A percentile compares a stretch with the other conserved stretches of the same genome.
Evolutionary conservation across 1,140 invertebrate genomes (phyloP).

Genomic region (Scaptomyza pallida): DNA sequence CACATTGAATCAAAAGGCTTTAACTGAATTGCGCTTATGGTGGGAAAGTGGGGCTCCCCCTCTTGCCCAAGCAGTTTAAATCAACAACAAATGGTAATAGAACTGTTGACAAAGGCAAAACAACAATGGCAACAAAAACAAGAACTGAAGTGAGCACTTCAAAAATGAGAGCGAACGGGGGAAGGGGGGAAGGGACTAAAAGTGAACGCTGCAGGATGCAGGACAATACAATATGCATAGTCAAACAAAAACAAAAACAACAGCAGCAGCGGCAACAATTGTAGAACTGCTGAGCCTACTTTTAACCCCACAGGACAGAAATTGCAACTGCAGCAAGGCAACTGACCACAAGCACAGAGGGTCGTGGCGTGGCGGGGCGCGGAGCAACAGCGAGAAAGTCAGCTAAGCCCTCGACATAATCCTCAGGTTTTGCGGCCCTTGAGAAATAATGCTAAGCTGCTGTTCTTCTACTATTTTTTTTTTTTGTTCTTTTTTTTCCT

Average conservation of each 20-base stretch:
- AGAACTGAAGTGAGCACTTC: conserved; percentile 51
- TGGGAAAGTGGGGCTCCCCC: too few relatives aligned
- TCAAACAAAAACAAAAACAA: neutral
- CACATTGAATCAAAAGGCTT: conserved; percentile 30
- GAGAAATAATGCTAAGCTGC: conserved; percentile 75
- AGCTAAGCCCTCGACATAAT: conserved; percentile 49
- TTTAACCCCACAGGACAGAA: neutral
- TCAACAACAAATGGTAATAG: conserved; percentile 65
- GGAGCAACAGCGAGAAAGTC: conserved; percentile 9
- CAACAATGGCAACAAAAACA: conserved; percentile 51
- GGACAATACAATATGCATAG: conserved; percentile 39
- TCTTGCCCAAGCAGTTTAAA: conserved; percentile 27
- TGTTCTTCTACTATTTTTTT: conserved; percentile 21
- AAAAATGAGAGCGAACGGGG: conserved; percentile 58
- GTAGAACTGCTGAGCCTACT: conserved; percentile 34
- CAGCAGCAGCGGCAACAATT: neutral
- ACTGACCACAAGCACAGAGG: conserved; percentile 47
- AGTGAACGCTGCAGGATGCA: conserved; percentile 43
- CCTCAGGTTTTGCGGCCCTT: conserved; percentile 57
- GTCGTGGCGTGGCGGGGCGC: neutral
- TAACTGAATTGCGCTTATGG: neutral
- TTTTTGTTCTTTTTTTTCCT: conserved; percentile 1
- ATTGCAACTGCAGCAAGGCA: conserved; percentile 20
- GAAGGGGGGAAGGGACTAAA: conserved; percentile 20
- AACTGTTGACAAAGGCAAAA: conserved; percentile 66